Percentiles rank a stretch among this genome's conserved stretches.
phyloP scores from a whole-genome alignment of 2,113 vertebrate species.

The Urocitellus parryii region DNA sequence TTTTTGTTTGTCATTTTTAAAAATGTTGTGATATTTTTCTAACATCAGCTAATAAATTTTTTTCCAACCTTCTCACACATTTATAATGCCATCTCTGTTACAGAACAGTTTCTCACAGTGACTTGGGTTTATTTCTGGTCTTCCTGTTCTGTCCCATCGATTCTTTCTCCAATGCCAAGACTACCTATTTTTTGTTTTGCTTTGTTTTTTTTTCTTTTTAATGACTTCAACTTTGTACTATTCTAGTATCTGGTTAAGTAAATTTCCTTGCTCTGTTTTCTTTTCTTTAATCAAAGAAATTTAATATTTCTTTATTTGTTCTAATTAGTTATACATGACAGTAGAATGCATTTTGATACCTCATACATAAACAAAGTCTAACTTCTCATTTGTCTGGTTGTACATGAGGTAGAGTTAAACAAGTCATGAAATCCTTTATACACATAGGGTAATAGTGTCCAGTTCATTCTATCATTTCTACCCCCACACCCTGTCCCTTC shows the following conservation, averaged over 20 bases:
- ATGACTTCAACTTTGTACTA: not conserved
- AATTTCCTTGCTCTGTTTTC: not conserved
- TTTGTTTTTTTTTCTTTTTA: conserved; percentile 2
- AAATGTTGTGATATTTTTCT: not conserved
- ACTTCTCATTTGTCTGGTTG: too few relatives aligned
- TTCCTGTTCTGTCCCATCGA: not conserved
- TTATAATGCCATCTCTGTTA: not conserved
- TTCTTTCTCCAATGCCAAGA: conserved; percentile 18
- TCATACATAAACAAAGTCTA: too few relatives aligned
- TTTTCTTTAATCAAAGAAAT: too few relatives aligned
- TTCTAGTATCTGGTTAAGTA: not conserved
- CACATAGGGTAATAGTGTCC: too few relatives aligned
- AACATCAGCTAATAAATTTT: not conserved
- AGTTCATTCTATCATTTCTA: too few relatives aligned
- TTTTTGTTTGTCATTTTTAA: conserved; percentile 19
- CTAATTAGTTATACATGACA: too few relatives aligned
- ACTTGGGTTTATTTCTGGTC: not conserved
- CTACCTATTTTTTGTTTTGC: too few relatives aligned
- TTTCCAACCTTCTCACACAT: not conserved
- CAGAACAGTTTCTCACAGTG: not conserved
- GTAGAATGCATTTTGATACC: too few relatives aligned
- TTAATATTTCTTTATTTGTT: too few relatives aligned
- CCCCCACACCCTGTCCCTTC: too few relatives aligned
- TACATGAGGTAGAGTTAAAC: too few relatives aligned
- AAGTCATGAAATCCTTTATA: too few relatives aligned